phyloP scores from a whole-genome alignment of 2,888 invertebrate genomes.

The Diarsia dahlii region DNA sequence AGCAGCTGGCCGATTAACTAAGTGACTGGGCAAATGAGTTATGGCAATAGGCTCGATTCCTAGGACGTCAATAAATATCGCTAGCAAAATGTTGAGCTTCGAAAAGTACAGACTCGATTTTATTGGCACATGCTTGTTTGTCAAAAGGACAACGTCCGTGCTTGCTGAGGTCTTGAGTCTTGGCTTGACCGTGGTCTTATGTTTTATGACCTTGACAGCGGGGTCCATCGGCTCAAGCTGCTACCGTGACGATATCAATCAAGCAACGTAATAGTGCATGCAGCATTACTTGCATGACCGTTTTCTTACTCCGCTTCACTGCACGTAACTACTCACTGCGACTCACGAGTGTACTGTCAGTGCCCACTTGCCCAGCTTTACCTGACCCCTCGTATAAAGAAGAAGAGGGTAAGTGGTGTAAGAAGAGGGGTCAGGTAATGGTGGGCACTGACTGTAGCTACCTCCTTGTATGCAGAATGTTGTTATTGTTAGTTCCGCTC shows the following conservation, averaged over 20 bases:
- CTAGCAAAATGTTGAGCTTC: not conserved
- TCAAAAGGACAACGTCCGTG: not conserved
- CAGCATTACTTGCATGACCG: slow-evolving; percentile 14
- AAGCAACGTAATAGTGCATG: slow-evolving; percentile 8
- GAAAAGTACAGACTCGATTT: not conserved
- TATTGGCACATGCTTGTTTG: not conserved
- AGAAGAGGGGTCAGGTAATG: too few relatives aligned
- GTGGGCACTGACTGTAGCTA: too few relatives aligned
- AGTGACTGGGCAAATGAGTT: too few relatives aligned
- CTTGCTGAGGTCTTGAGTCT: not conserved
- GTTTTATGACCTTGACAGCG: slow-evolving; percentile 14
- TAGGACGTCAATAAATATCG: too few relatives aligned
- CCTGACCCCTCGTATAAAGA: too few relatives aligned
- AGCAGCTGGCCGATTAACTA: not conserved
- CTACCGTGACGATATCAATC: slow-evolving; percentile 18
- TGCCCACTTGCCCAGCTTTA: too few relatives aligned
- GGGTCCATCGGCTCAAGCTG: not conserved
- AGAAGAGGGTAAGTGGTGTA: too few relatives aligned
- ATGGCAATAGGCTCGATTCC: too few relatives aligned
- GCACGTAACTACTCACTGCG: slow-evolving; percentile 15
- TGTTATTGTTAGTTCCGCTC: slow-evolving; percentile 37
- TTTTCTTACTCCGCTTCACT: slow-evolving; percentile 22
- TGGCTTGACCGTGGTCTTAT: not conserved
- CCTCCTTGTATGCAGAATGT: slow-evolving; percentile 1
- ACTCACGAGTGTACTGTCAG: too few relatives aligned